Conservation (phyloP, 2,113 vertebrate species). For the Upupa epops region DNA sequence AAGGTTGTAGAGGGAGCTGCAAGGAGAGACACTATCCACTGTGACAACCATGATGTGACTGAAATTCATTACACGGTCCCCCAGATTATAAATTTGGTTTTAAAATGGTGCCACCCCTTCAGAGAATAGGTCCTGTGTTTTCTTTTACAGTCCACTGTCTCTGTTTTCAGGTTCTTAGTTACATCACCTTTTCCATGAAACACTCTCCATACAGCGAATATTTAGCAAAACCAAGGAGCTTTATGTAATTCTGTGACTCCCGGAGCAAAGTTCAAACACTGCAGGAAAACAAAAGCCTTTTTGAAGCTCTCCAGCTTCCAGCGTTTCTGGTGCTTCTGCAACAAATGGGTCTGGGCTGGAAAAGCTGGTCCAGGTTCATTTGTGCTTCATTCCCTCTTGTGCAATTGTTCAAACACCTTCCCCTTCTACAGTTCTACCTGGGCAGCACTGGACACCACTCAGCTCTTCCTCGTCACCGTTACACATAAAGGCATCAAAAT, state of each 20-base stretch:
- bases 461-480: not conserved
- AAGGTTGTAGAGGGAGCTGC: not conserved
- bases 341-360: not conserved
- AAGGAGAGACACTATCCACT: not conserved
- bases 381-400: not conserved
- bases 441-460: not conserved
- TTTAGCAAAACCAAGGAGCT: not conserved
- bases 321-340: not conserved
- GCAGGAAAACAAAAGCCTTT: not conserved
- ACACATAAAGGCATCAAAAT: not conserved
- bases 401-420: not conserved
- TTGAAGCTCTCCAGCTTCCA: constrained; percentile 12
- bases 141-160: not conserved
- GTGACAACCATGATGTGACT: not conserved
- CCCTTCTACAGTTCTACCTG: not conserved
- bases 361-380: not conserved
- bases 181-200: not conserved
- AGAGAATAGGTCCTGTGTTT: not conserved
- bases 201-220: too few relatives aligned
- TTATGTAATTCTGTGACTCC: not conserved
- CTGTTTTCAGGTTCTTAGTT: not conserved
- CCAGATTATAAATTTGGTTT: not conserved
- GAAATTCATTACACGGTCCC: not conserved
- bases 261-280: constrained; percentile 8
- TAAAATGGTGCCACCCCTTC: not conserved